Evolutionary conservation across 2,113 vertebrate genomes (phyloP).

Genomic region (Podocnemis expansa): DNA sequence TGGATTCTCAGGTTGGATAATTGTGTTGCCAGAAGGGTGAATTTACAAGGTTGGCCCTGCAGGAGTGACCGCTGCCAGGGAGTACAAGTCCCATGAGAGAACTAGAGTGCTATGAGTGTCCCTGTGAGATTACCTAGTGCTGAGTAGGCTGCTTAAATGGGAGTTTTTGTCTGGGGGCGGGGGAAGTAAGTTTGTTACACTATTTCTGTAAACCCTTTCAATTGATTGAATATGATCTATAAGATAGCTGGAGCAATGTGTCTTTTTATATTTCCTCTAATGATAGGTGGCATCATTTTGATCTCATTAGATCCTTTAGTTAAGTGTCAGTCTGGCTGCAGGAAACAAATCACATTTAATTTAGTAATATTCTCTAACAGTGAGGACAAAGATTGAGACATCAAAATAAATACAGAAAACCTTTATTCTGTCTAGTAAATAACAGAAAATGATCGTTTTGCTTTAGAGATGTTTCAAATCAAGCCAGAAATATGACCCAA

Average conservation of each 20-base stretch:
- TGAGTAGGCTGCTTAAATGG: neutral
- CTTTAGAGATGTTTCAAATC: neutral
- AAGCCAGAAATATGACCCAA: accelerated
- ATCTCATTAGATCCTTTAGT: neutral
- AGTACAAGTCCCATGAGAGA: neutral
- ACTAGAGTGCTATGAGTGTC: neutral
- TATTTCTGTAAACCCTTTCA: neutral
- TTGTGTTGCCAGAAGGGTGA: neutral
- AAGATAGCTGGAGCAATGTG: neutral
- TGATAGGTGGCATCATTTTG: neutral
- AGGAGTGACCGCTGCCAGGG: neutral
- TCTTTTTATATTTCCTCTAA: neutral
- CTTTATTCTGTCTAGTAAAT: no score
- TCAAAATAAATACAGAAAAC: no score
- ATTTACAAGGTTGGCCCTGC: neutral
- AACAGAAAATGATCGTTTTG: neutral
- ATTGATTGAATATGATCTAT: neutral
- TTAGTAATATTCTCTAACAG: neutral
- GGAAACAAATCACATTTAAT: neutral
- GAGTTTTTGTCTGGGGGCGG: neutral
- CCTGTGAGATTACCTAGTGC: neutral
- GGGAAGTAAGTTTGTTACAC: neutral
- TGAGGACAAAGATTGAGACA: neutral
- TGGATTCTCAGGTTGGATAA: neutral
- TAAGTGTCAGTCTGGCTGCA: neutral